Evolutionary conservation across 2,113 vertebrate species (phyloP), one percentile per base, ranked within the genome.

Genomic region (Plotosus lineatus): DNA sequence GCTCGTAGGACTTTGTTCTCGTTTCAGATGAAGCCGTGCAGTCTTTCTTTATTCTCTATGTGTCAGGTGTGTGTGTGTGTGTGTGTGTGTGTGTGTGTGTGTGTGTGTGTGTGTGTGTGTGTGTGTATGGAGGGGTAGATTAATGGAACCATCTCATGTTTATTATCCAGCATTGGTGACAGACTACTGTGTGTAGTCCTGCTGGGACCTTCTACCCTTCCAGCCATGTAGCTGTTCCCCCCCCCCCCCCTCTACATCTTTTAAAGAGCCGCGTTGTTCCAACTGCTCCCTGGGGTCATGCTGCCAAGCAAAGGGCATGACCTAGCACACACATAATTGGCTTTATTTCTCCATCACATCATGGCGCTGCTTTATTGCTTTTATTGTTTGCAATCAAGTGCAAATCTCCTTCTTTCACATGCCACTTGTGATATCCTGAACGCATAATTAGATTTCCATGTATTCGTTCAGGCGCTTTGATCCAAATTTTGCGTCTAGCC

Each of bases 251-350:
- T 44, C 56, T 69, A 75, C 75, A 74, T 21, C 48, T 21, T 75
- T 63, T 85, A 85, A 85, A 85, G 78, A 84, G 53, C 51, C 80
- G 60, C 40, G 44, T 73, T 80, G 79, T 84, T 85, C 77, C 68
- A 84, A 80, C 50, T 83, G 78, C 72, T 82, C 86, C 83, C 80
- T 76, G 75, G 83, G 79, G 80, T 76, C 75, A 38, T 33, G 42
- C 84, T 63, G n/a, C 28, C n/a, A 40, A 81, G 84, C 85, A 84
- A 81, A 86, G 83, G 78, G 69, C 78, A 73, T 72, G 76, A 79
- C 83, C 83, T 71, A 28, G 44, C 78, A 68, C 75, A 38, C 80
- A 78, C 77, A 58, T 83, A 83, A 83, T 81, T 83, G 71, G 56
- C 83, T 68, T 81, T 76, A 81, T 83, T 81, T 80, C 75, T 81